Conservation (phyloP, 2,113 vertebrate species). For the Lamprologus callipterus region DNA sequence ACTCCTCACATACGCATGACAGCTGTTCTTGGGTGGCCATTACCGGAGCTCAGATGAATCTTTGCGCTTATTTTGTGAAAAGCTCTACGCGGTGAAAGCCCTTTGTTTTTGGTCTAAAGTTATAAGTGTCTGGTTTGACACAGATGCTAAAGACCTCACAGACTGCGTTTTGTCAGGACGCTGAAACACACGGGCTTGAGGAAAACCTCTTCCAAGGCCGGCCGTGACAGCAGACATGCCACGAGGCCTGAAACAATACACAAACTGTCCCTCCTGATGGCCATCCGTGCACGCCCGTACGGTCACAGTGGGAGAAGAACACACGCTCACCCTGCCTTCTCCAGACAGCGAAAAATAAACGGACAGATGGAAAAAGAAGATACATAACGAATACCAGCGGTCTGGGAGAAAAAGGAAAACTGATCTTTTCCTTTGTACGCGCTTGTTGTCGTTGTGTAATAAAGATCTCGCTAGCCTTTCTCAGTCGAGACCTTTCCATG, state of each 20-base stretch:
- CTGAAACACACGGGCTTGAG: slow-evolving; percentile 7
- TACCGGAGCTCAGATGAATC: not conserved
- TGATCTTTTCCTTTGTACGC: not conserved
- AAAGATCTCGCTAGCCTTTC: slow-evolving; percentile 17
- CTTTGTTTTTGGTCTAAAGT: slow-evolving; percentile 28
- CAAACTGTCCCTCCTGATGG: slow-evolving; percentile 37
- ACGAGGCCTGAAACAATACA: slow-evolving; percentile 60
- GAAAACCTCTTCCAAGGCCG: slow-evolving; percentile 41
- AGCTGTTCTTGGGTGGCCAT: slow-evolving; percentile 23
- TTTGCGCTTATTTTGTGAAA: not conserved
- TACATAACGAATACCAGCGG: slow-evolving; percentile 60
- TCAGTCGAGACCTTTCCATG: not conserved
- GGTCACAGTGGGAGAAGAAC: slow-evolving; percentile 37
- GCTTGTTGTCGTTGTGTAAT: slow-evolving; percentile 27
- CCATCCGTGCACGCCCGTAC: slow-evolving; percentile 37
- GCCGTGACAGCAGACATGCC: slow-evolving; percentile 55
- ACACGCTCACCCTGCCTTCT: slow-evolving; percentile 33
- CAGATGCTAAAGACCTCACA: slow-evolving; percentile 49
- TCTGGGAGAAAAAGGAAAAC: slow-evolving; percentile 30
- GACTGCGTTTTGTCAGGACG: slow-evolving; percentile 4
- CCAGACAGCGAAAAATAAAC: slow-evolving; percentile 67
- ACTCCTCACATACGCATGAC: not conserved
- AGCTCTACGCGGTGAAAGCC: not conserved
- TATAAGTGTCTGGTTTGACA: slow-evolving; percentile 37
- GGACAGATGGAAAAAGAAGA: slow-evolving; percentile 53